Evolutionary conservation across 2,113 vertebrate genomes (phyloP), one percentile per base, ranked within the genome.

Genomic region (Bagarius yarrelli): DNA sequence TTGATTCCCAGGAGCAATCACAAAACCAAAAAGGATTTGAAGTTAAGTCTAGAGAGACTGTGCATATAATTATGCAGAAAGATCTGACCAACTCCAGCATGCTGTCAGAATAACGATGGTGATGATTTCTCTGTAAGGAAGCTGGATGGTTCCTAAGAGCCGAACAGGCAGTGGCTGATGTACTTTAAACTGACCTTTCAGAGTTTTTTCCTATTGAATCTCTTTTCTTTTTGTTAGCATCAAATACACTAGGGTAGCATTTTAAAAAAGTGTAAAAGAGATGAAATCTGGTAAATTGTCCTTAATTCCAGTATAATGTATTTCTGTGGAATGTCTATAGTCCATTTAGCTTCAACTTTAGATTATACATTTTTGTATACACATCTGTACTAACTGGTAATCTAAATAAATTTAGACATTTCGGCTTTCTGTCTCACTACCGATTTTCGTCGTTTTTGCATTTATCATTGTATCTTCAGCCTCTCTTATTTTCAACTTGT

Each of bases 41-140:
- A 70, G n/a, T 19, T 27, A 5, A 19, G 23, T 12, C 16, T 30
- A 71, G 69, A 71, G 40, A 27, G 47, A 71, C 30, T 8, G 30
- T 25, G 23, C 23, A 69, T 36, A 47, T 69, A 69, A 47, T 47
- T 69, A 44, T 69, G 66, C 66, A 47, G 40, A 47, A 69, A 69
- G 44, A 69, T 16, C 36, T 40, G 16, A 25, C 0, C 23, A 47
- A 47, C 40, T 25, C 1, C 66, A 69, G 66, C 1, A n/a, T 47
- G 66, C 66, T 47, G 36, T 34, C 23, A 47, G 40, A 69, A 69
- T 44, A n/a, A n/a, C n/a, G 21, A 69, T n/a, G 21, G 3, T 44
- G 66, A 13, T 15, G 13, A 0, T 13, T 16, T 14, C 66, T 47
- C n/a, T 44, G 66, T 11, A 69, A 34, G 57, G 27, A 74, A 14